phyloP scores from a whole-genome alignment of 2,888 invertebrate species.

The Chaetoderma sp. region DNA sequence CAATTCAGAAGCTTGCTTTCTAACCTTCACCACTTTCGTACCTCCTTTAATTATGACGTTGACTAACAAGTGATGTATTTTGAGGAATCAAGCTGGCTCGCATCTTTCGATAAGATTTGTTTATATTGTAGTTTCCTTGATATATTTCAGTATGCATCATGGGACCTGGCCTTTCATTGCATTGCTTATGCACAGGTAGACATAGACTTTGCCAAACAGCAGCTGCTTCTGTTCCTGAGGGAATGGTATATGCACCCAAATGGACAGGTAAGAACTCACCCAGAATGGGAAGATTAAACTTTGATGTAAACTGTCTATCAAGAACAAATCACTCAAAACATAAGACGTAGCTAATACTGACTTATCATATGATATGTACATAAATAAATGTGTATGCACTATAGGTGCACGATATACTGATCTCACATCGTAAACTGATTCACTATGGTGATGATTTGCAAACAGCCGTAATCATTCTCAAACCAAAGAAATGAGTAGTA shows the following conservation, averaged over 20 bases:
- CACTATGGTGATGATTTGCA: too few species aligned
- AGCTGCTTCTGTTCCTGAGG: slow-evolving; percentile 58
- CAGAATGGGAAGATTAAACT: background rate
- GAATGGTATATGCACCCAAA: slow-evolving; percentile 65
- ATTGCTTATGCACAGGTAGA: slow-evolving; percentile 57
- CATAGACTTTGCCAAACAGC: slow-evolving; percentile 59
- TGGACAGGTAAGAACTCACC: slow-evolving; percentile 54
- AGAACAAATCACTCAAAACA: too few species aligned
- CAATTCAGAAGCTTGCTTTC: too few species aligned
- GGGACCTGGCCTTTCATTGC: slow-evolving; percentile 69
- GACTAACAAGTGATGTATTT: background rate
- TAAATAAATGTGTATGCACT: too few species aligned
- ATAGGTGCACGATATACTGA: too few species aligned
- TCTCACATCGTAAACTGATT: too few species aligned
- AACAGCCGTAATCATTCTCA: too few species aligned
- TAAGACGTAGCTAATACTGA: too few species aligned
- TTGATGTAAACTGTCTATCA: background rate
- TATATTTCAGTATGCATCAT: slow-evolving; percentile 64
- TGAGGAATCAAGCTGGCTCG: background rate
- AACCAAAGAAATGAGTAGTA: too few species aligned
- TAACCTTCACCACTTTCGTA: too few species aligned
- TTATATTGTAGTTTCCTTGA: background rate
- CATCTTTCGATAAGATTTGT: background rate
- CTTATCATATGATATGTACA: too few species aligned
- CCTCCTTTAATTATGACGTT: too few species aligned